phyloP scores from a whole-genome alignment of 30 jellyfish, hydroid and myxozoan species.

The Aurelia aurita region DNA sequence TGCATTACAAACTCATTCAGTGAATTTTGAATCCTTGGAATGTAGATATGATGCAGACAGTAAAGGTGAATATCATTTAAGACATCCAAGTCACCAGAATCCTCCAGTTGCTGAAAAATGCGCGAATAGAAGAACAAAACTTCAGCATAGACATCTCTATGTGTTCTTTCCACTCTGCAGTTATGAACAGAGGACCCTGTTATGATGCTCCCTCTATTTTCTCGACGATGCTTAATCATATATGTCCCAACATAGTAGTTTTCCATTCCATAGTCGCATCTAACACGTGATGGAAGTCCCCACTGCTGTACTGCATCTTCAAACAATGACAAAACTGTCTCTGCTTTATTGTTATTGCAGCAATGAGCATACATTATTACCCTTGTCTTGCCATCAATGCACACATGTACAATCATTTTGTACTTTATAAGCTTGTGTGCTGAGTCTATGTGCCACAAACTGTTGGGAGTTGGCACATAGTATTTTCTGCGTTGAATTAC shows the following conservation, averaged over 20 bases:
- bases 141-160: too few species aligned
- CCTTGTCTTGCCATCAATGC: background rate
- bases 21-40: conserved; percentile 5
- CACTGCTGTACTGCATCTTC: conserved; percentile 23
- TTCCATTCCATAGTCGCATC: conserved; percentile 29
- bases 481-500: background rate
- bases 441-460: conserved; percentile 9
- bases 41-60: conserved; percentile 10
- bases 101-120: too few species aligned
- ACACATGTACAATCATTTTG: conserved; percentile 5
- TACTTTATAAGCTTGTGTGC: background rate
- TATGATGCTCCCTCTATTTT: too few species aligned
- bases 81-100: too few species aligned
- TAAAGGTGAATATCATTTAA: background rate
- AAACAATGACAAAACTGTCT: conserved; percentile 9
- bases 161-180: too few species aligned
- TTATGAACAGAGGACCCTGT: too few species aligned
- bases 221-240: too few species aligned
- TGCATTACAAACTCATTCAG: conserved; percentile 7
- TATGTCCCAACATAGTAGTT: background rate
- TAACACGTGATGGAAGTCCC: conserved; percentile 34
- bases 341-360: conserved; percentile 32
- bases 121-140: too few species aligned
- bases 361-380: conserved; percentile 5
- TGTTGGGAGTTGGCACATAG: conserved; percentile 1